Base-by-base conservation (phyloP, 2,888 invertebrate species). In the Cepaea hortensis region DNA sequence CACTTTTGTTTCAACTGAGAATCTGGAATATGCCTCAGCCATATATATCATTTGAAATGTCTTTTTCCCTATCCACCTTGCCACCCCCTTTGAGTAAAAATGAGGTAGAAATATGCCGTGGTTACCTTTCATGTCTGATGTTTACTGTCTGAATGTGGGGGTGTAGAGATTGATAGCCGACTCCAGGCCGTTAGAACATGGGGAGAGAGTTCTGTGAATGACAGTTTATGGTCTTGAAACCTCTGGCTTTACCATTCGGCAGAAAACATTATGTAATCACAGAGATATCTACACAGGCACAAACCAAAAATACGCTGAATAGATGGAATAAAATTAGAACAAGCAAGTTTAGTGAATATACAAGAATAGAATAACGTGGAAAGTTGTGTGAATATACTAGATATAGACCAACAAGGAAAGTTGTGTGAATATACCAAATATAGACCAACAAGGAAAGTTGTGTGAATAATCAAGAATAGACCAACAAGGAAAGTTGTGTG, bases 161-260 rank as follows among this genome's bases (percentile, higher is more conserved):
- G 23, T 79, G 79, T 35, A 35, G 46, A 61, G 72, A 72, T 72
- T 82, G 72, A 82, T 72, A 11, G 55, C 50, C 73, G 72, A 20
- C 23, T 62, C 50, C 70, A 48, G 72, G 72, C 72, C 1, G 73
- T 55, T 23, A 23, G 72, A 72, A 73, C 72, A n/a, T 48, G n/a
- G 3, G 48, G 50, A 81, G 50, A 70, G 50, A 70, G 23, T 50
- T 23, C 70, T 61, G 48, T 55, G 7, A 35, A 61, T 72, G 72
- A 70, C 72, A 70, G 68, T 68, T 48, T 81, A 81, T 70, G 68
- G 3, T 70, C 81, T 61, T 48, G 68, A 81, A 68, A 82, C 55
- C 11, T 35, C 82, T 72, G 73, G 82, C 61, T 73, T 82, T 82
- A 73, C 72, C 82, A 61, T 73, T 82, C 35, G 23, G 3, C 50